Percentiles rank a stretch among this genome's conserved stretches.
Evolutionary conservation across 2,797 vertebrate genomes (phyloP).

Genomic region (Psittacula echo): DNA sequence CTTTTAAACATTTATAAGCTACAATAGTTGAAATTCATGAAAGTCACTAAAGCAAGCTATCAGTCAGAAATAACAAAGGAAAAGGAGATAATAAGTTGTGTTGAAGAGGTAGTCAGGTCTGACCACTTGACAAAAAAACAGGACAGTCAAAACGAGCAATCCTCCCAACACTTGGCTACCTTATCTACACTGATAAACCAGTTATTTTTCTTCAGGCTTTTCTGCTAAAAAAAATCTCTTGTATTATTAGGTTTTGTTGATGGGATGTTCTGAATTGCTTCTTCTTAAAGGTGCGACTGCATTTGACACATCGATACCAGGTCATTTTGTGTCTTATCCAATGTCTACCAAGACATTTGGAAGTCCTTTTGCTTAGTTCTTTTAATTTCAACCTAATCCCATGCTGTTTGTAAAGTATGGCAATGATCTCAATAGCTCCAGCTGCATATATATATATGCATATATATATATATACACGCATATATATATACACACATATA

Average conservation of each 20-base stretch:
- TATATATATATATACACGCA: not conserved
- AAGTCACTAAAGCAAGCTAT: not conserved
- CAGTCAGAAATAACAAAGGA: not conserved
- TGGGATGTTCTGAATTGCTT: conserved; percentile 62
- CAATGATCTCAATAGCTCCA: conserved; percentile 62
- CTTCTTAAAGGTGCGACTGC: conserved; percentile 58
- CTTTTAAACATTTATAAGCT: not conserved
- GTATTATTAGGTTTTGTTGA: conserved; percentile 56
- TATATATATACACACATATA: not conserved
- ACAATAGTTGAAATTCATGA: not conserved
- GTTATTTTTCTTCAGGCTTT: not conserved
- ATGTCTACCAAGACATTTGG: conserved; percentile 56
- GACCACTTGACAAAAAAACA: not conserved
- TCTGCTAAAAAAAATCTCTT: conserved; percentile 56
- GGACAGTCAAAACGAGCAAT: not conserved
- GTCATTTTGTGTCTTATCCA: conserved; percentile 61
- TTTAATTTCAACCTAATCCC: conserved; percentile 58
- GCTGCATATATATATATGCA: not conserved
- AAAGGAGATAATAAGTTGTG: not conserved
- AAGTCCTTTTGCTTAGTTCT: conserved; percentile 57
- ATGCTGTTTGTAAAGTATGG: conserved; percentile 67
- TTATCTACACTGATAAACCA: not conserved
- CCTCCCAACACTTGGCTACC: not conserved
- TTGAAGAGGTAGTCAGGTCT: not conserved
- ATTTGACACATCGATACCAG: conserved; percentile 58